A percentile compares a stretch with the other conserved stretches of the same genome.
phyloP scores from a whole-genome alignment of 2,888 invertebrate genomes.

The Petrolisthes cinctipes region DNA sequence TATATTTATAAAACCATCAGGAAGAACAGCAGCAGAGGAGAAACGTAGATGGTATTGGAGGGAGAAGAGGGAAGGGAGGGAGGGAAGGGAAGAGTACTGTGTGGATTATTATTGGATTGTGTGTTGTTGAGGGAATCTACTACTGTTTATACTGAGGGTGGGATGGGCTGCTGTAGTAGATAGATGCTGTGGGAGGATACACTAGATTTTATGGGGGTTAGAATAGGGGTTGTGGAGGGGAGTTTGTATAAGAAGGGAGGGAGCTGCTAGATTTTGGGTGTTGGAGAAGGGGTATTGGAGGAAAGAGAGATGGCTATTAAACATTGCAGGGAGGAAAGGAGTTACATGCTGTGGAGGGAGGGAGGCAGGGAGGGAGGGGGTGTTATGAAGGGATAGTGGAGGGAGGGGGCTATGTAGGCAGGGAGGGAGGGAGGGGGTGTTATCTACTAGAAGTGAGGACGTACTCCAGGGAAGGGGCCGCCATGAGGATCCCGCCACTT shows the following conservation, averaged over 20 bases:
- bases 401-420: not conserved
- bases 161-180: no score
- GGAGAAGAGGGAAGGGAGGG: not conserved
- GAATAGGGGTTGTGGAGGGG: no score
- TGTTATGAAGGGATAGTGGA: not conserved
- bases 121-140: no score
- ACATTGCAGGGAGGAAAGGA: not conserved
- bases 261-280: not conserved
- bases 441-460: slow-evolving; percentile 47
- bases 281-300: slow-evolving; percentile 9
- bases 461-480: slow-evolving; percentile 48
- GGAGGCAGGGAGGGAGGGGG: not conserved
- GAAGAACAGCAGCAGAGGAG: not conserved
- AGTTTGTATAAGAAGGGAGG: no score
- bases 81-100: not conserved
- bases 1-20: not conserved
- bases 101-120: no score
- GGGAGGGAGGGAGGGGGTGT: not conserved
- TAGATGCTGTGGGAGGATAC: no score
- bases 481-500: slow-evolving; percentile 83
- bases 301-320: not conserved
- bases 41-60: not conserved
- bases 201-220: no score
- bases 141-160: no score
- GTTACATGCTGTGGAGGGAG: not conserved